Conservation (phyloP, 2,113 vertebrate genomes). For the Zootoca vivipara region DNA sequence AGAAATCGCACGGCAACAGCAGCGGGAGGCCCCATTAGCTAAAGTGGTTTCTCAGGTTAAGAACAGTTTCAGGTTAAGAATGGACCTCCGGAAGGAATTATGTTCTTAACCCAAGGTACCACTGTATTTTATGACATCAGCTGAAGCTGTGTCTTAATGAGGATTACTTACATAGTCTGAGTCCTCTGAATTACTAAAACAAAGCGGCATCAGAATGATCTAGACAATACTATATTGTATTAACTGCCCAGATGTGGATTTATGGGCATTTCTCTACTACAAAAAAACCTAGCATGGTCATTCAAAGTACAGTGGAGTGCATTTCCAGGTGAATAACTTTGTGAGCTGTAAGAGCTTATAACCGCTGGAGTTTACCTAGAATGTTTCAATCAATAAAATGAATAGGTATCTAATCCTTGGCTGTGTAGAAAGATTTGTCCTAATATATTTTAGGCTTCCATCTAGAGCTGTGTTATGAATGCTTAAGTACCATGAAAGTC, state of each 20-base stretch:
- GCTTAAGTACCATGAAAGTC: neutral
- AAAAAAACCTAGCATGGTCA: neutral
- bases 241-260: neutral
- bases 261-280: neutral
- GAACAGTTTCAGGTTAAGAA: too few relatives aligned
- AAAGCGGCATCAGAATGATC: neutral
- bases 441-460: neutral
- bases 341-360: neutral
- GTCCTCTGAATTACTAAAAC: neutral
- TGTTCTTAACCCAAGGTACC: too few relatives aligned
- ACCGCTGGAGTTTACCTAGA: neutral
- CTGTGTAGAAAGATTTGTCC: neutral
- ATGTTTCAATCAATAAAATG: neutral
- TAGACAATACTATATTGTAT: neutral
- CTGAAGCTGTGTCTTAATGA: neutral
- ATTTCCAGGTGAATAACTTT: conserved; percentile 2
- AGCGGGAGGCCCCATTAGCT: too few relatives aligned
- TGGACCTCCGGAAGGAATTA: too few relatives aligned
- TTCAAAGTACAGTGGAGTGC: neutral
- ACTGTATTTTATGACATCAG: neutral
- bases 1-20: too few relatives aligned
- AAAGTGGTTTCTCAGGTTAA: too few relatives aligned
- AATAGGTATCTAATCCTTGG: neutral
- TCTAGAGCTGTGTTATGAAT: neutral
- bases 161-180: neutral